Evolutionary conservation across 2,113 vertebrate genomes (phyloP).

Genomic region (Tylochromis polylepis): DNA sequence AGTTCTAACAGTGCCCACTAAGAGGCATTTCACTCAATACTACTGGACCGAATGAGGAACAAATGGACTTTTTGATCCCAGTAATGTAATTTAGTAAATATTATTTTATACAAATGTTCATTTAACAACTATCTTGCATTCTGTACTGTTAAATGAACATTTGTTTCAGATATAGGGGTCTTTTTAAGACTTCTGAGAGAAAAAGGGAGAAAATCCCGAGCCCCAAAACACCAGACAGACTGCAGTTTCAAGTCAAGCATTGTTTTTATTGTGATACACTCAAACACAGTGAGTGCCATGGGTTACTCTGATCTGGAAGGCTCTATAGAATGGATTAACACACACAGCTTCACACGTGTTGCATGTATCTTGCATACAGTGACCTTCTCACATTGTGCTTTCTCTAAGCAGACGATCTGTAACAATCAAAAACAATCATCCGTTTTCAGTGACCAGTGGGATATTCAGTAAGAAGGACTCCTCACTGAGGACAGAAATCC

Average conservation of each 20-base stretch:
- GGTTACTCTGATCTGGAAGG: neutral
- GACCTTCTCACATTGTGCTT: conserved; percentile 18
- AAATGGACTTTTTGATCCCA: neutral
- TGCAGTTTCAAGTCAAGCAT: conserved; percentile 17
- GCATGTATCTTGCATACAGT: neutral
- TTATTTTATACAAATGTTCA: neutral
- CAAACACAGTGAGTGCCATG: neutral
- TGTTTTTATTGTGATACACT: conserved; percentile 40
- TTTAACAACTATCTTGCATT: neutral
- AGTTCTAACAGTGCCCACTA: neutral
- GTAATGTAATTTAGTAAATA: neutral
- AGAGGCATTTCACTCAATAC: neutral
- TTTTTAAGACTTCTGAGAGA: neutral
- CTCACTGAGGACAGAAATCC: neutral
- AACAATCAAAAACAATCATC: neutral
- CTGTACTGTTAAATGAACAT: neutral
- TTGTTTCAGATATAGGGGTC: neutral
- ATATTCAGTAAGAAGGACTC: neutral
- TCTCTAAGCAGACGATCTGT: neutral
- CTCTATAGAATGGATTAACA: neutral
- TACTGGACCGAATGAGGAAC: neutral
- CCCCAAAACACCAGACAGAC: neutral
- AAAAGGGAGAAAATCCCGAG: neutral
- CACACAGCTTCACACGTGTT: neutral
- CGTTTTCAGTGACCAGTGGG: neutral